Evolutionary conservation across 2,113 vertebrate species (phyloP).

Genomic region (Gallinago jamesoni): DNA sequence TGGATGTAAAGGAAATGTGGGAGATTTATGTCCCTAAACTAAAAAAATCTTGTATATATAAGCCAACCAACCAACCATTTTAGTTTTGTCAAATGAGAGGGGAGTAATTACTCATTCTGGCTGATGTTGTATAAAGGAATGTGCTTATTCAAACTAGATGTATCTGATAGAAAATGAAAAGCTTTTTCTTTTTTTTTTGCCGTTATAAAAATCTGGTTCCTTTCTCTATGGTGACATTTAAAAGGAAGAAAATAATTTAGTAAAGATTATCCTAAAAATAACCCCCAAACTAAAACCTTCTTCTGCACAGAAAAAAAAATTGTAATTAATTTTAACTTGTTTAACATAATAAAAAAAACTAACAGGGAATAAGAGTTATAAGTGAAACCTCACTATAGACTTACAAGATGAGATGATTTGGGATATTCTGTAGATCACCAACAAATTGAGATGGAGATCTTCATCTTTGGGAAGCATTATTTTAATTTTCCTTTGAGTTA

Average conservation of each 20-base stretch:
- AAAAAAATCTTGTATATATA: background rate
- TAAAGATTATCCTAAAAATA: background rate
- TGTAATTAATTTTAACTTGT: background rate
- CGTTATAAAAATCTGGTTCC: background rate
- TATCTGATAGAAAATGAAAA: background rate
- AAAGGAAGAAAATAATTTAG: background rate
- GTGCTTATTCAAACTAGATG: background rate
- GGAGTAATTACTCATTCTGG: slow-evolving; percentile 19
- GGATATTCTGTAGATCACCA: background rate
- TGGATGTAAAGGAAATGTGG: background rate
- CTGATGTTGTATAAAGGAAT: background rate
- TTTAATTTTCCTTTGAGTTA: background rate
- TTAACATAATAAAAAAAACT: background rate
- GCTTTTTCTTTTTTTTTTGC: background rate
- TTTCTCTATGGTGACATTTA: background rate
- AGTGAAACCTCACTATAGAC: background rate
- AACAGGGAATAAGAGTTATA: background rate
- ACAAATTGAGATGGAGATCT: background rate
- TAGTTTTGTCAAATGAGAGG: background rate
- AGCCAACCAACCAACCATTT: background rate
- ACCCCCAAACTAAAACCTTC: accelerated
- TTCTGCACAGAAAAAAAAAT: background rate
- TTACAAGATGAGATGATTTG: background rate
- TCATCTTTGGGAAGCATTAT: background rate
- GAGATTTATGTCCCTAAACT: background rate